Percentiles rank a stretch among this genome's conserved stretches.
These are phyloP conservation scores for Characodon lateralis DNA, from an alignment of 2,797 vertebrate genomes.

Conservation along the genomic window DNA sequence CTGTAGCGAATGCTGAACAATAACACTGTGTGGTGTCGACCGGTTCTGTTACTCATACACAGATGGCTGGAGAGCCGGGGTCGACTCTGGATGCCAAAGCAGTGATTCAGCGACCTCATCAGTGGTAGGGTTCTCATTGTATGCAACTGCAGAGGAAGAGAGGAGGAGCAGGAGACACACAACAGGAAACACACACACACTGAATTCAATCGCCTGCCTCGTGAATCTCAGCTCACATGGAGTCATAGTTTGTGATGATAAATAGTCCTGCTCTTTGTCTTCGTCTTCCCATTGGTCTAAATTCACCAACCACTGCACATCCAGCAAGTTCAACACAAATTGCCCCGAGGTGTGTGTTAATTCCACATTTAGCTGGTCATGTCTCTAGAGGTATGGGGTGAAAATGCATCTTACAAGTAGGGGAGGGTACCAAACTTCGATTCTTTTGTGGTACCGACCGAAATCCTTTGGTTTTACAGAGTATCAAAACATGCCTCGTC, in stretches of 20 bases:
- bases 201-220: slow-evolving; percentile 47
- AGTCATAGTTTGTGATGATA: slow-evolving; percentile 39
- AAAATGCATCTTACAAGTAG: slow-evolving; percentile 15
- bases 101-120: slow-evolving; percentile 41
- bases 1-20: slow-evolving; percentile 31
- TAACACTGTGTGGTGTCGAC: slow-evolving; percentile 28
- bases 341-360: slow-evolving; percentile 29
- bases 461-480: no score
- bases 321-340: not conserved
- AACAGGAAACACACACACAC: slow-evolving; percentile 4
- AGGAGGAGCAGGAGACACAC: slow-evolving; percentile 29
- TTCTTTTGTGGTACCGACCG: no score
- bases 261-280: slow-evolving; percentile 38
- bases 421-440: no score
- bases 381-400: slow-evolving; percentile 24
- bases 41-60: slow-evolving; percentile 35
- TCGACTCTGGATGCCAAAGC: slow-evolving; percentile 41
- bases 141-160: slow-evolving; percentile 48
- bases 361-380: slow-evolving; percentile 53
- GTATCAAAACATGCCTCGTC: no score
- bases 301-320: slow-evolving; percentile 41
- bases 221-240: slow-evolving; percentile 71
- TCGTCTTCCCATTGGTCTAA: slow-evolving; percentile 7
- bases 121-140: slow-evolving; percentile 35
- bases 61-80: slow-evolving; percentile 20